Percentiles rank a stretch among this genome's conserved stretches.
Evolutionary conservation across 2,797 vertebrate genomes (phyloP).

Genomic region (Gobionotothen gibberifrons): DNA sequence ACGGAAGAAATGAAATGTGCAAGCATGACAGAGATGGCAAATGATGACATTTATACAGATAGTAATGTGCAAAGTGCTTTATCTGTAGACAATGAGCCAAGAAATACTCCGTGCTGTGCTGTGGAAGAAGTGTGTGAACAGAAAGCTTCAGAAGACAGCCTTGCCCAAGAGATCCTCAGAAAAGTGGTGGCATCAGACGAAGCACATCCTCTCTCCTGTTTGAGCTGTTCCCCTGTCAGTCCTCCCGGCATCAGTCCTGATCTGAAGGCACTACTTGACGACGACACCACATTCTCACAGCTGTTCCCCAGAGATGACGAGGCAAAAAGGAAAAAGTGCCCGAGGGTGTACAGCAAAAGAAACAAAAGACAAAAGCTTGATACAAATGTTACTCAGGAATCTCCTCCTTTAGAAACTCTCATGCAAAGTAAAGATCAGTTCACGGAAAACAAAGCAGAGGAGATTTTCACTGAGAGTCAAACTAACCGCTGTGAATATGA

Average conservation of each 20-base stretch:
- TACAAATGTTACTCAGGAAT: conserved; percentile 45
- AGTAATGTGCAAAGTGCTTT: conserved; percentile 43
- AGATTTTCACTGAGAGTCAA: conserved; percentile 78
- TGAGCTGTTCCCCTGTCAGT: conserved; percentile 69
- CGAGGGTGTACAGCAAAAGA: conserved; percentile 91
- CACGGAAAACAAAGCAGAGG: conserved; percentile 78
- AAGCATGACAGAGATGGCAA: conserved; percentile 51
- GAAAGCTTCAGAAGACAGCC: conserved; percentile 60
- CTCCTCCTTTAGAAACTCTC: conserved; percentile 50
- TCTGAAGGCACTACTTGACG: conserved; percentile 87
- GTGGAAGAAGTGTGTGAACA: conserved; percentile 60
- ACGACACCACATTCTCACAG: conserved; percentile 90
- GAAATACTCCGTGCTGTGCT: conserved; percentile 2
- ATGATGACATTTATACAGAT: conserved; percentile 49
- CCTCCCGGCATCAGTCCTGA: conserved; percentile 74
- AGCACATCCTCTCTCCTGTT: conserved; percentile 55
- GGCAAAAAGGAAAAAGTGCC: conserved; percentile 89
- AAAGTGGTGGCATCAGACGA: conserved; percentile 69
- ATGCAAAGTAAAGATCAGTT: conserved; percentile 71
- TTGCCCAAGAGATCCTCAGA: conserved; percentile 68
- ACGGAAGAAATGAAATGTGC: conserved; percentile 28
- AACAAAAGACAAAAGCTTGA: conserved; percentile 85
- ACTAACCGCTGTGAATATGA: conserved; percentile 87
- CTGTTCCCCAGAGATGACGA: conserved; percentile 91
- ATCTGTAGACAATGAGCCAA: conserved; percentile 63